Evolutionary conservation across 1,140 invertebrate species (phyloP).

Genomic region (Uloborus diversus): DNA sequence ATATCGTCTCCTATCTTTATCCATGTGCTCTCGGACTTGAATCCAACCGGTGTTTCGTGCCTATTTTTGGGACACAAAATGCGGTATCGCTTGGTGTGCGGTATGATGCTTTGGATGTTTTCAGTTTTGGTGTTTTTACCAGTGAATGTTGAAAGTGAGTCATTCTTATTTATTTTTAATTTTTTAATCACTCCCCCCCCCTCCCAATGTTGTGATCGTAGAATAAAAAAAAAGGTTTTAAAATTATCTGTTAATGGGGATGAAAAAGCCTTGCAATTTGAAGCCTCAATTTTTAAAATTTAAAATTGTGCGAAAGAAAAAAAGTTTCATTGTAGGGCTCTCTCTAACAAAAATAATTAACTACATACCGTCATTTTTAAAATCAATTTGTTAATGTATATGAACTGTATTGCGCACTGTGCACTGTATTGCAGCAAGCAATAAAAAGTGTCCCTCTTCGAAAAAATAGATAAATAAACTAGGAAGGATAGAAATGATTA

Average conservation of each 20-base stretch:
- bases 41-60: slow-evolving; percentile 23
- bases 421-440: too few species aligned
- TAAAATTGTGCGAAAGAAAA: not conserved
- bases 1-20: not conserved
- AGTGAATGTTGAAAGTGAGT: slow-evolving; percentile 8
- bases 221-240: not conserved
- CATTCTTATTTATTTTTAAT: too few species aligned
- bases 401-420: too few species aligned
- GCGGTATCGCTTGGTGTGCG: not conserved
- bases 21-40: slow-evolving; percentile 27
- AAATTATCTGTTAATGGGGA: not conserved
- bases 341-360: too few species aligned
- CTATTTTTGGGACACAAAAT: slow-evolving; percentile 21
- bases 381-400: too few species aligned
- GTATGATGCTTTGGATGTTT: slow-evolving; percentile 19
- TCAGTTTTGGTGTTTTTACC: not conserved
- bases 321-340: too few species aligned
- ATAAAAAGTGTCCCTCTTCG: too few species aligned
- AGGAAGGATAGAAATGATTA: too few species aligned
- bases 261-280: not conserved
- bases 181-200: too few species aligned
- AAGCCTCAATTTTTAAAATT: not conserved
- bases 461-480: too few species aligned
- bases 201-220: not conserved
- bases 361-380: too few species aligned